Evolutionary conservation across 2,113 vertebrate genomes (phyloP).

Genomic region (Buteo buteo): DNA sequence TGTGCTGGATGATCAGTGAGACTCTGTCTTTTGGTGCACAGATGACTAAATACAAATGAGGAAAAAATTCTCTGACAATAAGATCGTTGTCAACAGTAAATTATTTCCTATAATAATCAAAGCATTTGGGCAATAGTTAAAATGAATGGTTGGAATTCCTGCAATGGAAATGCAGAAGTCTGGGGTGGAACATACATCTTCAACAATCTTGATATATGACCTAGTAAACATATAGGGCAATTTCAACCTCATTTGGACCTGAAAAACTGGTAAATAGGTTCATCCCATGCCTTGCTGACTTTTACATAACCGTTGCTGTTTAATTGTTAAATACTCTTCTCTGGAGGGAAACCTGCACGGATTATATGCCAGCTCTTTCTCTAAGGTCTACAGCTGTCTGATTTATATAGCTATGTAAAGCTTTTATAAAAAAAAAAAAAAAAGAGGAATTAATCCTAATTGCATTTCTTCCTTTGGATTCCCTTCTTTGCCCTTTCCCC

Average conservation of each 20-base stretch:
- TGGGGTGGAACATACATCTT: accelerated
- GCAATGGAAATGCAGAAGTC: background rate
- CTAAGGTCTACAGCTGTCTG: background rate
- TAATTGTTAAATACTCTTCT: background rate
- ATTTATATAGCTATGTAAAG: background rate
- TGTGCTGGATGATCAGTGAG: background rate
- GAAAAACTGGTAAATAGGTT: background rate
- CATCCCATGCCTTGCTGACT: background rate
- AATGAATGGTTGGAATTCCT: background rate
- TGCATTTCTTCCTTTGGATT: background rate
- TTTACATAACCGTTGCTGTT: background rate
- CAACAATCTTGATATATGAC: background rate
- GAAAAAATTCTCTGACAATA: background rate
- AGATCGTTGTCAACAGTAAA: accelerated
- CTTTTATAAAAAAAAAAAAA: background rate
- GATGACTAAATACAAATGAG: background rate
- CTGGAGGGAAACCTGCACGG: background rate
- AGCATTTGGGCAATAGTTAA: accelerated
- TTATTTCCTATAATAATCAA: background rate
- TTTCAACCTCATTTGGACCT: background rate
- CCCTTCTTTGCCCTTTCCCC: background rate
- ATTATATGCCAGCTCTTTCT: background rate
- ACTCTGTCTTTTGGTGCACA: background rate
- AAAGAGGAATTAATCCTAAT: background rate
- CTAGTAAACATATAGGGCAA: background rate